These are phyloP conservation scores for Callithrix jacchus DNA, from an alignment of 2,113 vertebrate species.

Conservation along the genomic window DNA sequence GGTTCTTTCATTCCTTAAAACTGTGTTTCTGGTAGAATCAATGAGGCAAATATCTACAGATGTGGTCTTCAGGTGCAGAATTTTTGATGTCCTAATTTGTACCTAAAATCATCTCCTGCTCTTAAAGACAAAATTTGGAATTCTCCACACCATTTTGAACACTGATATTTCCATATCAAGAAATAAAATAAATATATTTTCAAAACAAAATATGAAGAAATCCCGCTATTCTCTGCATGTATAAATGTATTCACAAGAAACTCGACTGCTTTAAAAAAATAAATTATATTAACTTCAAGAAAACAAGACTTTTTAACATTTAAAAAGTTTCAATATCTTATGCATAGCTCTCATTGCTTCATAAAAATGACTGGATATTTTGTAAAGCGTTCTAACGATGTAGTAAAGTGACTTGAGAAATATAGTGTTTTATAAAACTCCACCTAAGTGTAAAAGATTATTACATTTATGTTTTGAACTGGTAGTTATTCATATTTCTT, in stretches of 20 bases:
- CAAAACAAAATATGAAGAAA: neutral
- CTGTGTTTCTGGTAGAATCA: neutral
- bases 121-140: neutral
- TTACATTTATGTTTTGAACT: neutral
- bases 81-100: neutral
- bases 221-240: neutral
- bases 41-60: neutral
- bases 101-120: neutral
- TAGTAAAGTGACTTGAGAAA: neutral
- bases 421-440: neutral
- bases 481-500: neutral
- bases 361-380: neutral
- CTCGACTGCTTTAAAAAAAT: neutral
- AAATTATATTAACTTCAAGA: neutral
- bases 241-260: neutral
- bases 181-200: slow-evolving; percentile 21
- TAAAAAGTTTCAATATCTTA: neutral
- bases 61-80: neutral
- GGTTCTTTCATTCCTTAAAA: neutral
- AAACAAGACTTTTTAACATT: neutral
- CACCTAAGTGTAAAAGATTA: neutral
- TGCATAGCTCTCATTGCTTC: neutral
- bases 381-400: neutral
- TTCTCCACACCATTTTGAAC: slow-evolving; percentile 1
- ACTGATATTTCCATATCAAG: neutral